Conservation (phyloP, 2,113 vertebrate species). For the Grallaria varia region DNA sequence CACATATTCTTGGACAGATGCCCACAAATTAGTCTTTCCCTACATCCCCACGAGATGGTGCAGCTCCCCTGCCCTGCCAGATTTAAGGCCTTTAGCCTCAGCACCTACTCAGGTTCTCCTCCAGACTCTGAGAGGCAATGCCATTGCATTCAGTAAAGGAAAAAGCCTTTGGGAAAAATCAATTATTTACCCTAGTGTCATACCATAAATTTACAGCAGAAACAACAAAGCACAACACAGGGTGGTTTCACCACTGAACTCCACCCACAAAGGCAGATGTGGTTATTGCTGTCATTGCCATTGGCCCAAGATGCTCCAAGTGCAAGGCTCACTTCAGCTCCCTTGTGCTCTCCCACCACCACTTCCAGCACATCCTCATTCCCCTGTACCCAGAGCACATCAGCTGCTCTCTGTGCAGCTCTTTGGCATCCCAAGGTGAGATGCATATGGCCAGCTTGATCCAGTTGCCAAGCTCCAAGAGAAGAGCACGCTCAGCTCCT, state of each 20-base stretch:
- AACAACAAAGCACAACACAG: not conserved
- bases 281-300: not conserved
- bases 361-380: not conserved
- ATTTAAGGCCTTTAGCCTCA: not conserved
- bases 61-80: not conserved
- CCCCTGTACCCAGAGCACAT: not conserved
- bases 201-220: not conserved
- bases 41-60: not conserved
- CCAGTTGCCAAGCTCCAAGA: not conserved
- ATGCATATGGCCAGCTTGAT: not conserved
- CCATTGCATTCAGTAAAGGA: not conserved
- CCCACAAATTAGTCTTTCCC: not conserved
- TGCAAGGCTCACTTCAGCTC: rapidly evolving
- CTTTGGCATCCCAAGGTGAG: rapidly evolving
- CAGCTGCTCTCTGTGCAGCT: not conserved
- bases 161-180: not conserved
- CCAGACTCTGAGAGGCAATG: not conserved
- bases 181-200: not conserved
- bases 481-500: not conserved
- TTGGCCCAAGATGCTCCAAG: not conserved
- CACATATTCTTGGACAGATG: not conserved
- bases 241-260: not conserved
- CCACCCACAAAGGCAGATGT: not conserved
- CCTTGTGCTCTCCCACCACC: not conserved
- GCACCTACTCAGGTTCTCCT: not conserved